Evolutionary conservation across 2,888 invertebrate genomes (phyloP).

Genomic region (Autographa gamma): DNA sequence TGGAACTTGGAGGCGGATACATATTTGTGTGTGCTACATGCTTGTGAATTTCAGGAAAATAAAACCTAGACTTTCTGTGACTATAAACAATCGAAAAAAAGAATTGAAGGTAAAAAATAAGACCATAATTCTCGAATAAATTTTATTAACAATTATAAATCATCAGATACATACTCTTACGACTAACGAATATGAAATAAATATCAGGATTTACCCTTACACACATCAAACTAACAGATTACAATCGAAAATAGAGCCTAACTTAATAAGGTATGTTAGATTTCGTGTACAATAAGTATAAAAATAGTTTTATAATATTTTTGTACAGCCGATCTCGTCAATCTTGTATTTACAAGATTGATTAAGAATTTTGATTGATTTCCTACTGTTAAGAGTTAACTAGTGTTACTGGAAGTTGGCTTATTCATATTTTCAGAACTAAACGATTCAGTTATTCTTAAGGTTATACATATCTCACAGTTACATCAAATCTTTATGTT

Average conservation of each 20-base stretch:
- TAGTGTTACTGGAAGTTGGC: slow-evolving; percentile 22
- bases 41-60: no score
- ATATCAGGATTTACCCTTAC: slow-evolving; percentile 49
- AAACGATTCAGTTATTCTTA: neutral
- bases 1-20: no score
- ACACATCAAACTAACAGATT: slow-evolving; percentile 47
- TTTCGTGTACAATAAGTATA: slow-evolving; percentile 24
- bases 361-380: neutral
- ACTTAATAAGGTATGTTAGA: slow-evolving; percentile 5
- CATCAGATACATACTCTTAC: slow-evolving; percentile 54
- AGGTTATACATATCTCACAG: slow-evolving; percentile 21
- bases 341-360: slow-evolving; percentile 10
- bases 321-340: slow-evolving; percentile 8
- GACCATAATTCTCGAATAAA: slow-evolving; percentile 24
- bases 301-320: slow-evolving; percentile 31
- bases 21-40: no score
- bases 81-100: no score
- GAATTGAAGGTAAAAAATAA: neutral
- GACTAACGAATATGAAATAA: slow-evolving; percentile 58
- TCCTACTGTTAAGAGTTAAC: slow-evolving; percentile 1
- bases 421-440: slow-evolving; percentile 1
- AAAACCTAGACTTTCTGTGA: no score
- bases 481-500: slow-evolving; percentile 8
- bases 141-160: slow-evolving; percentile 57
- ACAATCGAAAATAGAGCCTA: slow-evolving; percentile 25